Percentiles rank a stretch among this genome's conserved stretches.
phyloP scores from a whole-genome alignment of 2,113 vertebrate species.

The Scophthalmus maximus region DNA sequence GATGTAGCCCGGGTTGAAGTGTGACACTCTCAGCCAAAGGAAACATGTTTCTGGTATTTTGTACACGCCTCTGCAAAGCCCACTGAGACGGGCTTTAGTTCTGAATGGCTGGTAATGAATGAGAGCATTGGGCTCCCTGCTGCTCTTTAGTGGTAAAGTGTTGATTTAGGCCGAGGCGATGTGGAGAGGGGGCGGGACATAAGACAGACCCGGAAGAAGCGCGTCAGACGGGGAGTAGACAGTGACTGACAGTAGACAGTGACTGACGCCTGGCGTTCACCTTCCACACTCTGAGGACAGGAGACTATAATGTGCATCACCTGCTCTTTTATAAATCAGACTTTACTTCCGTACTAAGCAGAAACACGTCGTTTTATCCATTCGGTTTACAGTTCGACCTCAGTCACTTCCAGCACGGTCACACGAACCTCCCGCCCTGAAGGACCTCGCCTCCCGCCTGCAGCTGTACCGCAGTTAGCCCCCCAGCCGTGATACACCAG shows the following conservation, averaged over 20 bases:
- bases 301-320: not conserved
- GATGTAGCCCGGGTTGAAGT: not conserved
- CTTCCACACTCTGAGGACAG: not conserved
- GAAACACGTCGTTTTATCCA: not conserved
- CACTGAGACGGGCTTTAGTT: not conserved
- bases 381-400: conserved; percentile 42
- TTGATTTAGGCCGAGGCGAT: not conserved
- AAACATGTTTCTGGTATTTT: not conserved
- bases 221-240: no score
- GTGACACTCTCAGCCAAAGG: not conserved
- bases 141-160: not conserved
- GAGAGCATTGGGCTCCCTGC: not conserved
- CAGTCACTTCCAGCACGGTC: not conserved
- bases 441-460: not conserved
- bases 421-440: not conserved
- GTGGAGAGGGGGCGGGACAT: not conserved
- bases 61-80: not conserved
- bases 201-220: not conserved
- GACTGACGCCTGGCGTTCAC: not conserved
- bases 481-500: not conserved
- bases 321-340: not conserved
- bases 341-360: not conserved
- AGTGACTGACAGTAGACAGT: not conserved
- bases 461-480: not conserved
- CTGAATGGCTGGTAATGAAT: not conserved